phyloP scores from a whole-genome alignment of 2,113 vertebrate species.

The Sebastes fasciatus region DNA sequence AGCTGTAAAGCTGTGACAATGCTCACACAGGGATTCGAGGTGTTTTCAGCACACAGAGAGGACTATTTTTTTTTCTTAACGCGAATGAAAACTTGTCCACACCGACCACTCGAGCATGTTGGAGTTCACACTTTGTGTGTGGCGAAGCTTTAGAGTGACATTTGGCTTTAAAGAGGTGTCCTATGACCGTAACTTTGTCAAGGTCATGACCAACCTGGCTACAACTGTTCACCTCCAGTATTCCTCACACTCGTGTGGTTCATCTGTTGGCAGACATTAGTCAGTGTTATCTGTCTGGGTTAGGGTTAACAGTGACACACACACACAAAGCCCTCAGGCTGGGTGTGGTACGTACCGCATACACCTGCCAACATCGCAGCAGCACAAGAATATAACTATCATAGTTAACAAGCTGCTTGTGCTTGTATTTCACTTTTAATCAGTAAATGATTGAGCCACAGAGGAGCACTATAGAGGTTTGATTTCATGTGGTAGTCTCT shows the following conservation, averaged over 20 bases:
- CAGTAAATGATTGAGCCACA: background rate
- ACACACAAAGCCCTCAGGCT: constrained; percentile 16
- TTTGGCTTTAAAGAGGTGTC: background rate
- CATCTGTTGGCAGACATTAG: background rate
- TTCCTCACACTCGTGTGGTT: background rate
- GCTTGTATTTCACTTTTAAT: background rate
- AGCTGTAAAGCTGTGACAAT: background rate
- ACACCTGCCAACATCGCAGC: background rate
- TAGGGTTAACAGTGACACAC: constrained; percentile 1
- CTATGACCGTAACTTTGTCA: background rate
- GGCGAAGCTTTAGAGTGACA: background rate
- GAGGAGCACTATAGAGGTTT: background rate
- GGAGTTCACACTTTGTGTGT: too few relatives aligned
- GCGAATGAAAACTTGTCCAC: background rate
- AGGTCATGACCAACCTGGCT: background rate
- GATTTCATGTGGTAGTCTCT: background rate
- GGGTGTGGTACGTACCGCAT: constrained; percentile 27
- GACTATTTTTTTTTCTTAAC: background rate
- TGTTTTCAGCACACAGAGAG: background rate
- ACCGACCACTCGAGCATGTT: too few relatives aligned
- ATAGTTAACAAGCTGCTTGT: background rate
- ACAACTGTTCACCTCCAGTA: background rate
- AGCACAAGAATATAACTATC: background rate
- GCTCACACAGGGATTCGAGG: background rate
- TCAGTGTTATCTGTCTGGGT: constrained; percentile 11